phyloP scores from a whole-genome alignment of 2,888 invertebrate species.

The Megalurothrips usitatus region DNA sequence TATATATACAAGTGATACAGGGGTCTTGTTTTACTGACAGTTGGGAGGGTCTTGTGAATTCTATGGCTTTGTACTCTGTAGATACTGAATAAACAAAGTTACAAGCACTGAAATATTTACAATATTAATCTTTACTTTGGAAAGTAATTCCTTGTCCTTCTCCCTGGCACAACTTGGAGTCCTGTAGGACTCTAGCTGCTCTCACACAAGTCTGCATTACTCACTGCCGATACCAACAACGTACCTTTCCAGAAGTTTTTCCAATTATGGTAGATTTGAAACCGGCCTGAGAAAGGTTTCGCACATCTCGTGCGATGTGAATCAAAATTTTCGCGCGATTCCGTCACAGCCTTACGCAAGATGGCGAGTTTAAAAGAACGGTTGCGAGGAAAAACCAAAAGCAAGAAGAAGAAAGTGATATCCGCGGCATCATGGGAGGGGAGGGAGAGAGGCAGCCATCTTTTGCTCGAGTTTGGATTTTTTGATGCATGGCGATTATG shows the following conservation, averaged over 20 bases:
- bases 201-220: too few species aligned
- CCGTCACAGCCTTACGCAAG: not conserved
- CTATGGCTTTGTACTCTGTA: conserved; percentile 1
- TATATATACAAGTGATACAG: not conserved
- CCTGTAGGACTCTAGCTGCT: too few species aligned
- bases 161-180: too few species aligned
- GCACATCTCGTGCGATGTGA: too few species aligned
- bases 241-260: too few species aligned
- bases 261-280: too few species aligned
- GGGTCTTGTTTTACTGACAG: not conserved
- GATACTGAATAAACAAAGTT: conserved; percentile 6
- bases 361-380: not conserved
- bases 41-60: not conserved
- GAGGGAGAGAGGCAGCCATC: conserved; percentile 9
- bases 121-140: not conserved
- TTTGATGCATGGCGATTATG: conserved; percentile 22
- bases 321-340: not conserved
- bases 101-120: not conserved
- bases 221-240: too few species aligned
- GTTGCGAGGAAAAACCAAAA: too few species aligned
- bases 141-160: too few species aligned
- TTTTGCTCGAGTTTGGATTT: conserved; percentile 25
- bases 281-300: too few species aligned
- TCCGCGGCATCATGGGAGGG: conserved; percentile 17
- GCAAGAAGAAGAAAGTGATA: not conserved